These are phyloP conservation scores for Lytechinus variegatus DNA, from an alignment of 35 echinoderm and acorn worm genomes.

Conservation along the genomic window DNA sequence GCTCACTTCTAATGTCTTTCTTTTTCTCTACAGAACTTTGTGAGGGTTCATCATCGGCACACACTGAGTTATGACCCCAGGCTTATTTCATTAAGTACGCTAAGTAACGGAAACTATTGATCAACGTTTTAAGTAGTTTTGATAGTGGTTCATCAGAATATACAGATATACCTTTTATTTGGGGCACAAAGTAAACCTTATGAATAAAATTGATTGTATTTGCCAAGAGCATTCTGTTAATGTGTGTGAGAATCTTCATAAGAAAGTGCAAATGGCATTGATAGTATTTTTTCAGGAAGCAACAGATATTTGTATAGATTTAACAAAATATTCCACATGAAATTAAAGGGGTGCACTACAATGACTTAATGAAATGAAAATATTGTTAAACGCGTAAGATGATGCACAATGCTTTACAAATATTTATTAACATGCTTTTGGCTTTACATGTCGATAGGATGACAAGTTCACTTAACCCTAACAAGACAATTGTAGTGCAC, in stretches of 20 bases:
- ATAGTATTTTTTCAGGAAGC: conserved; percentile 3
- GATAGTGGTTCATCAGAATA: conserved; percentile 13
- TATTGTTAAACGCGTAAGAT: not conserved
- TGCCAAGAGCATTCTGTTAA: conserved; percentile 5
- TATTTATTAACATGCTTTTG: not conserved
- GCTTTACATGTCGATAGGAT: not conserved
- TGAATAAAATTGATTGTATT: conserved; percentile 31
- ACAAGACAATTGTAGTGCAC: no score
- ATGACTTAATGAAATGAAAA: not conserved
- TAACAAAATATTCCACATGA: not conserved
- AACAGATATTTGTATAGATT: not conserved
- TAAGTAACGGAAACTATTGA: conserved; percentile 2
- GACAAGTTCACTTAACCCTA: no score
- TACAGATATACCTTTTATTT: conserved; percentile 9
- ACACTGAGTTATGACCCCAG: conserved; percentile 22
- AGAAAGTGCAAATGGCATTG: not conserved
- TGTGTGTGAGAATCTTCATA: not conserved
- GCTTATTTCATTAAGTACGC: not conserved
- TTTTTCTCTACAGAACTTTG: conserved; percentile 33
- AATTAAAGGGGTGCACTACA: not conserved
- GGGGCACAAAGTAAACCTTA: conserved; percentile 12
- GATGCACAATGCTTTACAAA: not conserved
- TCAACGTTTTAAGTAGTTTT: conserved; percentile 31
- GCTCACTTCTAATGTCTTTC: not conserved
- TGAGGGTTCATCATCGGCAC: conserved; percentile 4